Evolutionary conservation across 2,888 invertebrate genomes (phyloP), one percentile per base, ranked within the genome.

Genomic region (Cenopis cana): DNA sequence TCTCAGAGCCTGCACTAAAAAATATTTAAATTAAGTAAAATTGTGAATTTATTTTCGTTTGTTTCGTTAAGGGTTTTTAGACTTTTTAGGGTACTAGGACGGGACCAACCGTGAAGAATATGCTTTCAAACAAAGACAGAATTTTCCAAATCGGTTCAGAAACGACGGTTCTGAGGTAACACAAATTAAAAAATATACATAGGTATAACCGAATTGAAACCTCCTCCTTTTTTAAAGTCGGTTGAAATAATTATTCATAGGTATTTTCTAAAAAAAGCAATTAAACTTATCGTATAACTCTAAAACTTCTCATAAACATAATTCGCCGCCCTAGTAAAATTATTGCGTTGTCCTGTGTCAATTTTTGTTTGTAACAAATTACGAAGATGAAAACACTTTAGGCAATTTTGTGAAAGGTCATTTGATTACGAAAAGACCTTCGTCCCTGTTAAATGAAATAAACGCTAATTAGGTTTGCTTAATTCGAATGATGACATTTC

Each of bases 391-490:
- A 64, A 65, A 46, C 46, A 54, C 65, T 66, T 60, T 46, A 41
- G 69, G 59, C 59, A 59, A 59, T 55, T 33, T 71, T 66, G 59
- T 71, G 61, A 71, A 67, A 67, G 66, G 71, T 67, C 67, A 71
- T 71, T 67, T 61, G 66, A 71, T 71, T 71, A 70, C 57, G 56
- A 61, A 55, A 64, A 65, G 50, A 46, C 49, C 61, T 60, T 50
- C 61, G 66, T 61, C 56, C 71, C 67, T 56, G 60, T 67, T 67
- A 61, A 71, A 61, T 61, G 71, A 61, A 71, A 71, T 67, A 67
- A 71, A 60, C 71, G 55, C 71, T 71, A 67, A 71, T 71, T 71
- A 67, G 60, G 60, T 66, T 70, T 55, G 49, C 36, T n/a, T 71
- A 66, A 71, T 71, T 66, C 49, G 33, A 69, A 69, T 64, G 57